Evolutionary conservation across 1,140 invertebrate genomes (phyloP).

Genomic region (Physella acuta): DNA sequence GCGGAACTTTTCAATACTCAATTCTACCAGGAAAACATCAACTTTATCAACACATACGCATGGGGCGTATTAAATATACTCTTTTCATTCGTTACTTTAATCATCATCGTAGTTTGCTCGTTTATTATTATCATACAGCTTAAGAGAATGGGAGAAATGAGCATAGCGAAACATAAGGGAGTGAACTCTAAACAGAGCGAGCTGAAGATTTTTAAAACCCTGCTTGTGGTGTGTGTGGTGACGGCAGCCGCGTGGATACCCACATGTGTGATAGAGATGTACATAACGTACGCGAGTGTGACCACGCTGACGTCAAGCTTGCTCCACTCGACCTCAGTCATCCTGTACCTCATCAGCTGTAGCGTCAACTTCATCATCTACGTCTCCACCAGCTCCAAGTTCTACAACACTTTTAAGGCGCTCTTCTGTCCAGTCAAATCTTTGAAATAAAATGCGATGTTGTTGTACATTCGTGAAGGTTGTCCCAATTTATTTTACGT

Average conservation of each 20-base stretch:
- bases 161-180: neutral
- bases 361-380: slow-evolving; percentile 13
- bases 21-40: neutral
- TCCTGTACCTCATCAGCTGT: slow-evolving; percentile 1
- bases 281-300: neutral
- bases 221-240: neutral
- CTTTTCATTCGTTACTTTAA: neutral
- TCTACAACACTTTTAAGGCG: no score
- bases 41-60: neutral
- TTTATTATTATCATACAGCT: neutral
- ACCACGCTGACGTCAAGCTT: neutral
- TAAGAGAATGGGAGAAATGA: neutral
- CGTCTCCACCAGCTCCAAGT: slow-evolving; percentile 11
- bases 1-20: neutral
- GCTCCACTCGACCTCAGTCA: neutral
- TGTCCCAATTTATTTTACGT: no score
- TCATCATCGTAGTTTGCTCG: neutral
- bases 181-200: neutral
- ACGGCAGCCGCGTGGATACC: neutral
- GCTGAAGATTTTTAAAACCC: slow-evolving; percentile 6
- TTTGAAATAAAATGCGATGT: no score
- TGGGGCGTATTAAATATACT: neutral
- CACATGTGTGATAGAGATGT: neutral
- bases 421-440: no score
- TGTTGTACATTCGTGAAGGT: no score